phyloP scores from a whole-genome alignment of 2,888 invertebrate species.

The Pterostichus madidus region DNA sequence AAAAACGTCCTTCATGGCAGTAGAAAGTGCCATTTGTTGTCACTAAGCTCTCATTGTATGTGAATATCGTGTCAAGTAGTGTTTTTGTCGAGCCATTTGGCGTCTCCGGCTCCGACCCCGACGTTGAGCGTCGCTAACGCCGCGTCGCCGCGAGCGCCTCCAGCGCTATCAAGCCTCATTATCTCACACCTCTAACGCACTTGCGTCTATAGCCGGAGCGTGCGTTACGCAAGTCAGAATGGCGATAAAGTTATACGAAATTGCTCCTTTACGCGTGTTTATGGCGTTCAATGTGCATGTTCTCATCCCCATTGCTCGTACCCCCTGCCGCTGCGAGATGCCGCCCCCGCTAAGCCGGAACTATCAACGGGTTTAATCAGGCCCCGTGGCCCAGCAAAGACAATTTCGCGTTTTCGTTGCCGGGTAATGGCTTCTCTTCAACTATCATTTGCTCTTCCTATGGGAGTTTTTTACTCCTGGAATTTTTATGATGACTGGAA shows the following conservation, averaged over 20 bases:
- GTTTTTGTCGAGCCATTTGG: neutral
- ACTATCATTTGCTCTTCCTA: too few relatives aligned
- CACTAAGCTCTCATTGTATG: too few relatives aligned
- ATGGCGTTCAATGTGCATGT: slow-evolving; percentile 75
- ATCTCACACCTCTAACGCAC: slow-evolving; percentile 76
- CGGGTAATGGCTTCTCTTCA: too few relatives aligned
- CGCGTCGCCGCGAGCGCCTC: neutral
- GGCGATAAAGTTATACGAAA: slow-evolving; percentile 74
- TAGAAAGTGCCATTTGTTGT: too few relatives aligned
- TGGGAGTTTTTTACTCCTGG: too few relatives aligned
- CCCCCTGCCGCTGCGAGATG: too few relatives aligned
- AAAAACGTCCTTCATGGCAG: too few relatives aligned
- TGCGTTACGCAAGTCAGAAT: slow-evolving; percentile 59
- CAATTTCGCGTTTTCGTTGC: neutral
- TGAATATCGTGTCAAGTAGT: too few relatives aligned
- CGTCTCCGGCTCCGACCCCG: neutral
- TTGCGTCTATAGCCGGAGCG: slow-evolving; percentile 68
- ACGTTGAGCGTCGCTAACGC: slow-evolving; percentile 9
- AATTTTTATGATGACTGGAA: too few relatives aligned
- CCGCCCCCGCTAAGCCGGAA: slow-evolving; percentile 70
- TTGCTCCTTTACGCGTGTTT: slow-evolving; percentile 78
- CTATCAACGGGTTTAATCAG: slow-evolving; percentile 73
- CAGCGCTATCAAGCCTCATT: slow-evolving; percentile 71
- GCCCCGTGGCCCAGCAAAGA: slow-evolving; percentile 57
- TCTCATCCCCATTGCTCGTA: slow-evolving; percentile 69